Conservation (phyloP, 2,888 invertebrate species). For the Kuschelorhynchus macadamiae region DNA sequence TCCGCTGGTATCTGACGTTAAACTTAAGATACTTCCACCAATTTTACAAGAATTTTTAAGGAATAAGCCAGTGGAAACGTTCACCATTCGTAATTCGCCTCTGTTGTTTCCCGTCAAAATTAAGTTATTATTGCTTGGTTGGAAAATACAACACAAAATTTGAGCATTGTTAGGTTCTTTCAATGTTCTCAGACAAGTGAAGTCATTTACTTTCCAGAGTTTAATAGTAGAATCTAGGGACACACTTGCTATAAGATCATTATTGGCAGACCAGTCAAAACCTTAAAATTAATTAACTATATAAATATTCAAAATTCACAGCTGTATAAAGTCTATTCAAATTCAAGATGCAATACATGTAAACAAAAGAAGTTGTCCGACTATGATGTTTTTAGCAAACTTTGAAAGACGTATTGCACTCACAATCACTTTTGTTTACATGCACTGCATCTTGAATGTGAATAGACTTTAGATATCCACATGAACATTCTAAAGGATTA, state of each 20-base stretch:
- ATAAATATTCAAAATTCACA: too few species aligned
- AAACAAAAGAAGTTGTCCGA: too few species aligned
- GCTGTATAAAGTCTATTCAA: too few species aligned
- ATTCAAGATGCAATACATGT: too few species aligned
- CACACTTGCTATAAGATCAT: constrained; percentile 85
- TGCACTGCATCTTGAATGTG: too few species aligned
- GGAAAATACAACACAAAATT: constrained; percentile 82
- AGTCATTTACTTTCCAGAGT: constrained; percentile 76
- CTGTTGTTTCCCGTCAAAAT: constrained; percentile 83
- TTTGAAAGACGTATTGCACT: too few species aligned
- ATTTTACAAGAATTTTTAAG: constrained; percentile 75
- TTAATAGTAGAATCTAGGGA: constrained; percentile 81
- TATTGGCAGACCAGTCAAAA: constrained; percentile 89
- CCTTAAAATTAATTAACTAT: constrained; percentile 71
- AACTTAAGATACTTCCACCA: constrained; percentile 76
- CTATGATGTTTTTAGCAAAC: too few species aligned
- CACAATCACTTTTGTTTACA: too few species aligned
- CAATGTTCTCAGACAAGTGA: constrained; percentile 76
- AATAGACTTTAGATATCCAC: too few species aligned
- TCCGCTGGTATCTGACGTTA: constrained; percentile 85
- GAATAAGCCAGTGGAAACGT: constrained; percentile 89
- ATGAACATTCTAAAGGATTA: too few species aligned
- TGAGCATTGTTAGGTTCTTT: constrained; percentile 76
- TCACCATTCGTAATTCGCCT: constrained; percentile 83
- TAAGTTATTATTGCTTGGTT: constrained; percentile 89